A percentile compares a stretch with the other conserved stretches of the same genome.
Evolutionary conservation across 2,113 vertebrate species (phyloP).

Genomic region (Rhipidura dahli): DNA sequence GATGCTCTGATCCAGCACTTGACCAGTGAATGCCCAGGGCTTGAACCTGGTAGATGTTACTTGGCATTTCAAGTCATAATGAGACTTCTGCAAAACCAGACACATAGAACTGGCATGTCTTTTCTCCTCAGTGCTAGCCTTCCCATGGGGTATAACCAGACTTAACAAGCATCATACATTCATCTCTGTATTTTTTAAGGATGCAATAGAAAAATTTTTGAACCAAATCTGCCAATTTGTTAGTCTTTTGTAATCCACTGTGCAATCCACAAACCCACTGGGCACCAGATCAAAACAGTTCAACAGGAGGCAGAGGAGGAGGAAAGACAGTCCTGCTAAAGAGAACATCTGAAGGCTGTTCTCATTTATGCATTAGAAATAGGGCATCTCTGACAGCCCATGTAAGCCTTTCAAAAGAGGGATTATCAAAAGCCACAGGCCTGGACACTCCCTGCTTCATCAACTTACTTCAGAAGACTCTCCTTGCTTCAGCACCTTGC

Average conservation of each 20-base stretch:
- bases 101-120: not conserved
- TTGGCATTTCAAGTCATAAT: not conserved
- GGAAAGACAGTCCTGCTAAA: not conserved
- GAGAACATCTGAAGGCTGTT: not conserved
- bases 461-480: slow-evolving; percentile 31
- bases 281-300: not conserved
- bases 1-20: not conserved
- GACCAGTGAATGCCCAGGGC: not conserved
- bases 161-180: not conserved
- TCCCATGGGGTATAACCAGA: not conserved
- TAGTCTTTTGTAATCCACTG: not conserved
- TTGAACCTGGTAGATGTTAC: not conserved
- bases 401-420: slow-evolving; percentile 20
- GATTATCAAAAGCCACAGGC: slow-evolving; percentile 38
- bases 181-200: not conserved
- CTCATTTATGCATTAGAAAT: not conserved
- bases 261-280: not conserved
- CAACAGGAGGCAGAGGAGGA: not conserved
- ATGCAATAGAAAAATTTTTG: not conserved
- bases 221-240: not conserved
- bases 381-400: not conserved
- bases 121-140: not conserved
- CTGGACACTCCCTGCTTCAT: slow-evolving; percentile 32
- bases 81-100: not conserved
- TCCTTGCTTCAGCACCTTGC: slow-evolving; percentile 51